A percentile compares a stretch with the other conserved stretches of the same genome.
phyloP scores from a whole-genome alignment of 2,888 invertebrate genomes.

The Pseudococcus jackbeardsleyi region DNA sequence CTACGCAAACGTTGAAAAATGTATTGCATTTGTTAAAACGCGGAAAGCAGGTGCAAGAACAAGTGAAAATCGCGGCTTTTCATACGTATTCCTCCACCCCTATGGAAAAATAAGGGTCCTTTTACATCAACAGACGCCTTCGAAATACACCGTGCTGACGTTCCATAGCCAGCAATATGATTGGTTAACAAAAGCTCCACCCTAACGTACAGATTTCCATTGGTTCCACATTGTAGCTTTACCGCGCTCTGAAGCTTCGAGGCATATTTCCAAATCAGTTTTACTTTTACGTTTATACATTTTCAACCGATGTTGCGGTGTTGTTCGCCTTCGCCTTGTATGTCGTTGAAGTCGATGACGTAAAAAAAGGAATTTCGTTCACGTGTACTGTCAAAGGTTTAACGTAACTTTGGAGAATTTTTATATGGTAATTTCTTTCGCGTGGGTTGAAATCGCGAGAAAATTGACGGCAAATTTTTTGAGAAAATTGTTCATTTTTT shows the following conservation, averaged over 20 bases:
- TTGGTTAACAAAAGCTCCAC: slow-evolving; percentile 61
- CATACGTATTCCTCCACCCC: slow-evolving; percentile 45
- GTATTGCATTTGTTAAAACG: slow-evolving; percentile 50
- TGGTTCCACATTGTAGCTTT: slow-evolving; percentile 64
- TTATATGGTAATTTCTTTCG: neutral
- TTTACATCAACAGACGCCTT: slow-evolving; percentile 62
- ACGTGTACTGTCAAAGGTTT: neutral
- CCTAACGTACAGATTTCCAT: slow-evolving; percentile 58
- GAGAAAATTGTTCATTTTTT: neutral
- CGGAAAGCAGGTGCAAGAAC: slow-evolving; percentile 59
- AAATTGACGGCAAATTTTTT: neutral
- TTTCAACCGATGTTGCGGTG: slow-evolving; percentile 30
- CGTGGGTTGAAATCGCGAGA: neutral
- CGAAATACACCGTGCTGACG: slow-evolving; percentile 57
- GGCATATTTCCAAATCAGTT: slow-evolving; percentile 62
- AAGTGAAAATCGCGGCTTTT: slow-evolving; percentile 62
- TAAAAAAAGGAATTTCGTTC: neutral
- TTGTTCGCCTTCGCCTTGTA: neutral
- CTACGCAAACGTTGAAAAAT: slow-evolving; percentile 35
- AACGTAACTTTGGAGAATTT: neutral
- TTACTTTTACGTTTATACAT: slow-evolving; percentile 54
- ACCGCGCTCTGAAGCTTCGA: slow-evolving; percentile 24
- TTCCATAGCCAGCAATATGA: slow-evolving; percentile 30
- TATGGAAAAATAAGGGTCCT: slow-evolving; percentile 58
- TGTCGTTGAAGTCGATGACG: neutral